Conservation (phyloP, 2,888 invertebrate genomes). For the Halocaridina rubra region DNA sequence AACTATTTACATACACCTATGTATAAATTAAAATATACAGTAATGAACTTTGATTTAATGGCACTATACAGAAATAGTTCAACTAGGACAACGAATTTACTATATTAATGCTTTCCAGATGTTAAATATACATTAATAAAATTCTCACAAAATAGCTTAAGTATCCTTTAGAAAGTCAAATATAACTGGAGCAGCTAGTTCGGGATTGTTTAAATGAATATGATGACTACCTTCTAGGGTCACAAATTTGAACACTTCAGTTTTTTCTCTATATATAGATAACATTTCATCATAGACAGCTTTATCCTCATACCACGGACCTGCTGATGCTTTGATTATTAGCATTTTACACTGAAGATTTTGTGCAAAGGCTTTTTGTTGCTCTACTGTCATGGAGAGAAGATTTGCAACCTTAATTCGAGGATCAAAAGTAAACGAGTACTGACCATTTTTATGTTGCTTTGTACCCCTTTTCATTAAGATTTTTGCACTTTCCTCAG, state of each 20-base stretch:
- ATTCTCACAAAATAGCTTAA: too few relatives aligned
- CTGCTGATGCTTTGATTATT: conserved; percentile 66
- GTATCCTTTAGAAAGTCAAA: conserved; percentile 14
- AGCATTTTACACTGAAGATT: conserved; percentile 66
- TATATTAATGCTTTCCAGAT: too few relatives aligned
- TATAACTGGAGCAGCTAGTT: conserved; percentile 42
- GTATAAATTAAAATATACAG: too few relatives aligned
- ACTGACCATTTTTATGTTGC: conserved; percentile 60
- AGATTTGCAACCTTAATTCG: conserved; percentile 59
- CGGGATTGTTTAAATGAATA: conserved; percentile 56
- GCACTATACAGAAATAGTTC: too few relatives aligned
- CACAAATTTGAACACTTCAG: conserved; percentile 63
- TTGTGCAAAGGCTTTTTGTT: conserved; percentile 64
- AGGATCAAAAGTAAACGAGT: conserved; percentile 65
- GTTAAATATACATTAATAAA: too few relatives aligned
- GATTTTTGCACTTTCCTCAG: conserved; percentile 58
- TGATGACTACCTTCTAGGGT: conserved; percentile 54
- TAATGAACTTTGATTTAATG: too few relatives aligned
- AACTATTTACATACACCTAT: too few relatives aligned
- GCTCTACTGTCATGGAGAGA: conserved; percentile 63
- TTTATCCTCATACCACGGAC: conserved; percentile 64
- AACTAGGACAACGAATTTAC: too few relatives aligned
- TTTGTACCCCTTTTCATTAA: conserved; percentile 64
- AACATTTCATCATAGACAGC: conserved; percentile 64
- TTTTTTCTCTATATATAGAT: conserved; percentile 63